Base-by-base conservation (phyloP, 2,797 vertebrate species). In the Linurgus olivaceus region DNA sequence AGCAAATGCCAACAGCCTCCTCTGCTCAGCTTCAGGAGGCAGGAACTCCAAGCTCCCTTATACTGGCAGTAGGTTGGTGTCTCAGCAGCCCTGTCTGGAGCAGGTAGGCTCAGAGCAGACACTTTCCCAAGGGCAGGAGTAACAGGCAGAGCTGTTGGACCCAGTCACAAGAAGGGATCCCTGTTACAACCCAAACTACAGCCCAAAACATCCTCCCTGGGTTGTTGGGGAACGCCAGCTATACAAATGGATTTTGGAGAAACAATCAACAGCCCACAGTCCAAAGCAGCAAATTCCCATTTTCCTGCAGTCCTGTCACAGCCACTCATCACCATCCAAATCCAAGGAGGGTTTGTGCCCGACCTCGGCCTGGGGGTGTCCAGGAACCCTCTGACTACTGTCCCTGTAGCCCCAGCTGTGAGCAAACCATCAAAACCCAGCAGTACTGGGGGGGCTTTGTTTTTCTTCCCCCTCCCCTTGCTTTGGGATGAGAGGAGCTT, bases 401-500 rank as follows among this genome's bases (percentile, higher is more conserved):
- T 16, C 40, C 62, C 77, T 67, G 57, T 6, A 35, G 33, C 10
- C 38, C 72, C 82, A 90, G 91, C 91, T 94, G 65, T 16, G 73
- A 62, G 65, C 42, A 70, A 77, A 77, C 37, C 85, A 26, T 23
- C 31, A 75, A 55, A 75, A 92, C 1, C 37, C 77, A 80, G 62
- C 86, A 33, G 13, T 9, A 31, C 19, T 28, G 13, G 11, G 18
- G 25, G 47, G 31, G 28, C 17, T 6, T 52, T 87, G n/a, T 25
- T 77, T 90, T 44, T 40, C 1, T 40, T 50, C 4, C 54, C 51
- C 25, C 63, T 37, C 40, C 33, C 37, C 17, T 81, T 15, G 51
- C 86, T 89, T 52, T 68, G 87, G 68, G 65, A 90, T 93, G 90
- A 96, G 87, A 93, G 66, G 72, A 86, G 68, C 93, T 91, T 94